These are phyloP conservation scores for Mormoops blainvillei DNA, from an alignment of 2,113 vertebrate species.

Conservation along the genomic window DNA sequence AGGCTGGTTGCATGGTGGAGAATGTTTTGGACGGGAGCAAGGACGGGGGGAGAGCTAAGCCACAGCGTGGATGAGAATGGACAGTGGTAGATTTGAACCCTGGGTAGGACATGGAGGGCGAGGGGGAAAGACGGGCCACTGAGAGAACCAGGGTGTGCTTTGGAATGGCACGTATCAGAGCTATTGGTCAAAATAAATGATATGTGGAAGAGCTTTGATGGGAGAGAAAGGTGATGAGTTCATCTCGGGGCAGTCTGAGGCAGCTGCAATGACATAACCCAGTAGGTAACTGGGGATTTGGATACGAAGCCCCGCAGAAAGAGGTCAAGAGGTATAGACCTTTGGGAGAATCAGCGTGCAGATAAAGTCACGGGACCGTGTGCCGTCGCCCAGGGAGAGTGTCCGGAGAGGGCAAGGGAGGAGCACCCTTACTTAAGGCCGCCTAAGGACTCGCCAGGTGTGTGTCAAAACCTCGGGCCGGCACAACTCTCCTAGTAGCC, in stretches of 20 bases:
- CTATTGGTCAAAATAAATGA: not conserved
- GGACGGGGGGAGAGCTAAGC: not conserved
- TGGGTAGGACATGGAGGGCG: accelerated
- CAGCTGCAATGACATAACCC: not conserved
- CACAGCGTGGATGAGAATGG: not conserved
- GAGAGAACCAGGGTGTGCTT: not conserved
- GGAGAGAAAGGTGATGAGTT: not conserved
- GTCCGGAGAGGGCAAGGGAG: not conserved
- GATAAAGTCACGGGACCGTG: not conserved
- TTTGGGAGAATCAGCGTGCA: not conserved
- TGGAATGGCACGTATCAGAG: not conserved
- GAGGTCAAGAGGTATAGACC: not conserved
- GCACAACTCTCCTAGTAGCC: accelerated
- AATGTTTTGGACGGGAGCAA: not conserved
- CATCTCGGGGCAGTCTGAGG: not conserved
- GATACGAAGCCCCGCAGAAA: not conserved
- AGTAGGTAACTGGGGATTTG: too few species aligned
- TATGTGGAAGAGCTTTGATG: not conserved
- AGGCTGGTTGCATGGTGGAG: not conserved
- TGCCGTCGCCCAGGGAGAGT: not conserved
- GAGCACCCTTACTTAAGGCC: not conserved
- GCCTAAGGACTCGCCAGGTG: not conserved
- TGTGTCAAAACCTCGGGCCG: not conserved
- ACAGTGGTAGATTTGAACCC: not conserved
- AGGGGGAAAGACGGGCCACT: not conserved